A percentile compares a stretch with the other conserved stretches of the same genome.
These are phyloP conservation scores for Accipiter superciliosus DNA, from an alignment of 2,797 vertebrate species.

Conservation along the genomic window DNA sequence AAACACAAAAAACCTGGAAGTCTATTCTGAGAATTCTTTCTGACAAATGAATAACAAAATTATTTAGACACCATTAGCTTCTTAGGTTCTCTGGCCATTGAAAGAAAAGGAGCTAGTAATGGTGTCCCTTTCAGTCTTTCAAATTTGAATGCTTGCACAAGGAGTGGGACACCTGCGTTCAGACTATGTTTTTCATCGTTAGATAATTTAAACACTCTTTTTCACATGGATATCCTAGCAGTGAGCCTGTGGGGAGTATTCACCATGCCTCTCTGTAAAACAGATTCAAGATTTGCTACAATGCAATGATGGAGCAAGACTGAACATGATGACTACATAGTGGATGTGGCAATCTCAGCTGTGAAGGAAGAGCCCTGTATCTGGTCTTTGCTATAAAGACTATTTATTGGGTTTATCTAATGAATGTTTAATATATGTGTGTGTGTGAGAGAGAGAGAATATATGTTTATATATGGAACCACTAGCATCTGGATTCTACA, in stretches of 20 bases:
- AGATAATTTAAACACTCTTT: not conserved
- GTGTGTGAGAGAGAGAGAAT: not conserved
- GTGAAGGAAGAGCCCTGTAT: not conserved
- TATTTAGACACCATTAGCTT: not conserved
- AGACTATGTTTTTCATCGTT: not conserved
- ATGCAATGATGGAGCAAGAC: not conserved
- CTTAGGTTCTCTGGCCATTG: not conserved
- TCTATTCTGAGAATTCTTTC: not conserved
- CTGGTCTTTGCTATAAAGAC: not conserved
- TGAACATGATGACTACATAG: not conserved
- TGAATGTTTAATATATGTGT: not conserved
- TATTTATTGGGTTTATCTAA: not conserved
- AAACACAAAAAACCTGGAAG: not conserved
- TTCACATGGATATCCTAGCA: not conserved
- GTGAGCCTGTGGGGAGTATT: not conserved
- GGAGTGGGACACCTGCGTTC: not conserved
- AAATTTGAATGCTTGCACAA: not conserved
- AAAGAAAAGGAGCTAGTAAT: not conserved
- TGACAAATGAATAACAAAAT: not conserved
- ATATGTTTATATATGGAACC: not conserved
- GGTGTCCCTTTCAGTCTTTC: not conserved
- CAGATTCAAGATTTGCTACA: not conserved
- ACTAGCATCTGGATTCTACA: not conserved
- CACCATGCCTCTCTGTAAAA: not conserved
- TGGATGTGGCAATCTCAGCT: not conserved